Evolutionary conservation across 2,888 invertebrate genomes (phyloP), one percentile per base, ranked within the genome.

Genomic region (Netelia melanura): DNA sequence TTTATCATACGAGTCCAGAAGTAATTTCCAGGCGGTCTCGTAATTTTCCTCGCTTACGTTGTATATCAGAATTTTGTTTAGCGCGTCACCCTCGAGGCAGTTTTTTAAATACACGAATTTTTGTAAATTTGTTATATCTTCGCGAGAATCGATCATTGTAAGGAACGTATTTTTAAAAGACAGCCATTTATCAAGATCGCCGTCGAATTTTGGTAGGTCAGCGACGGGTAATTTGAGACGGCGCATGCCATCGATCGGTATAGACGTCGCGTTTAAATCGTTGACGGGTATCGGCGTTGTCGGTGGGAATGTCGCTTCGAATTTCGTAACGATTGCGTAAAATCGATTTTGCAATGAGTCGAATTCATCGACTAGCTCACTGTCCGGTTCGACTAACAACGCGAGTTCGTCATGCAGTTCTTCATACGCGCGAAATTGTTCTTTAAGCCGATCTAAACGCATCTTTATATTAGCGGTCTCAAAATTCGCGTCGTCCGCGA

Each of bases 361-460:
- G 52, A 68, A 52, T 11, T 68, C 68, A 25, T 23, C 52, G 68
- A 52, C 25, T 14, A 25, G 68, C 10, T 68, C 52, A 23, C 25
- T 68, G 17, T 54, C 68, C 2, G 21, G 44, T 52, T 68, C 68
- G 61, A 21, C 9, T 25, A 61, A 61, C 23, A 67, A 8, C 44
- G 44, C 44, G 44, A 44, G 44, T 5, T 44, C 44, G 38, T 85
- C 77, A 56, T 88, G 72, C 17, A 87, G 85, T 82, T 90, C 90
- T 72, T 89, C 83, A 14, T 67, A 67, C 48, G 44, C n/a, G 21
- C 67, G 67, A 67, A 67, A 67, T 21, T 67, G 67, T 44, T 25
- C 25, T 25, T 2, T 25, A 1, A 67, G 38, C 3, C 67, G 67
- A 44, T 67, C 67, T 44, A 67, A n/a, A 67, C 67, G 44, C 44